Conservation (phyloP, 1,140 invertebrate genomes). For the Drosophila bocqueti region DNA sequence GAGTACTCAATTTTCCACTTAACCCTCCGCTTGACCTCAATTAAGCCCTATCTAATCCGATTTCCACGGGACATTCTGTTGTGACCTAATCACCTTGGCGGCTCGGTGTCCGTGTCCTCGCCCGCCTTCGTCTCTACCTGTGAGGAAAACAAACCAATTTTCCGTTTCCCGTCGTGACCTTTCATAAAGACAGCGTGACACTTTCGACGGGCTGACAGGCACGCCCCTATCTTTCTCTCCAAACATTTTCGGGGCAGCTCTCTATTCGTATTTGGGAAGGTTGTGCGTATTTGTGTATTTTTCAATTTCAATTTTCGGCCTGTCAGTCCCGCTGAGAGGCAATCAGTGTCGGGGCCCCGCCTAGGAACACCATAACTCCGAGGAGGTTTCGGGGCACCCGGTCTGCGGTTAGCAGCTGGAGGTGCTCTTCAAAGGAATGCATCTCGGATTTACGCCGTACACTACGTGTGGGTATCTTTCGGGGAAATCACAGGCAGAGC, state of each 20-base stretch:
- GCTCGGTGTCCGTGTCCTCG: slow-evolving; percentile 21
- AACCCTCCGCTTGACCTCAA: slow-evolving; percentile 70
- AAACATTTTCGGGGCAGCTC: slow-evolving; percentile 10
- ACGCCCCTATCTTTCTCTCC: slow-evolving; percentile 23
- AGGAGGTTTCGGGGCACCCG: slow-evolving; percentile 16
- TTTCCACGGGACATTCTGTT: slow-evolving; percentile 54
- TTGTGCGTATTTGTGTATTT: slow-evolving; percentile 47
- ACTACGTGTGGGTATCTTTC: slow-evolving; percentile 11
- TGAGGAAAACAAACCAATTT: slow-evolving; percentile 45
- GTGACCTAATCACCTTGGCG: slow-evolving; percentile 69
- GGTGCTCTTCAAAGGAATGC: slow-evolving; percentile 41
- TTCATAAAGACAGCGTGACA: slow-evolving; percentile 70
- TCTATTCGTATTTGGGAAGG: slow-evolving; percentile 2
- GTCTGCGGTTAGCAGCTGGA: slow-evolving; percentile 49
- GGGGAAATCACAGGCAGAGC: slow-evolving; percentile 9
- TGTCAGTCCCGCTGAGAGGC: slow-evolving; percentile 62
- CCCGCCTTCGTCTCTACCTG: slow-evolving; percentile 48
- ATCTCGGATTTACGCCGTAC: slow-evolving; percentile 2
- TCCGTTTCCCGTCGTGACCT: slow-evolving; percentile 39
- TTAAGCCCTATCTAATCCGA: slow-evolving; percentile 69
- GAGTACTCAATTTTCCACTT: slow-evolving; percentile 46
- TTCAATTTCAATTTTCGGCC: slow-evolving; percentile 62
- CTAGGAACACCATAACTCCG: slow-evolving; percentile 33
- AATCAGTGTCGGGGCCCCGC: slow-evolving; percentile 70
- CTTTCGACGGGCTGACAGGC: slow-evolving; percentile 47